Conservation (phyloP, 1,140 invertebrate species). For the Asobara japonica region DNA sequence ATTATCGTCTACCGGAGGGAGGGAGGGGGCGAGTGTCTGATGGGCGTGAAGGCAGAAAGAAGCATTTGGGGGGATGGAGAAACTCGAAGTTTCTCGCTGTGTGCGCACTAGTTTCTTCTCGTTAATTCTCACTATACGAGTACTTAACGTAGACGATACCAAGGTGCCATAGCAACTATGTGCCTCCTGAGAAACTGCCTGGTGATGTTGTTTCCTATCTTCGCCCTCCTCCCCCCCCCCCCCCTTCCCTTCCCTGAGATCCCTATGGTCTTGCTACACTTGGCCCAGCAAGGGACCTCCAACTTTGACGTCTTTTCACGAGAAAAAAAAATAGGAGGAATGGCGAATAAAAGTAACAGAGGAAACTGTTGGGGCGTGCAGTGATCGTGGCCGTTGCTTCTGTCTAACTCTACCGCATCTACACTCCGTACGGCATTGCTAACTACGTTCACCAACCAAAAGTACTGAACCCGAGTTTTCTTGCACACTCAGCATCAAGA, state of each 20-base stretch:
- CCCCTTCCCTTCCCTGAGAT: background rate
- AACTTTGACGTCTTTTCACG: background rate
- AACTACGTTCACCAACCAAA: background rate
- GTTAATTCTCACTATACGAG: conserved; percentile 44
- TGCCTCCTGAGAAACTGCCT: conserved; percentile 43
- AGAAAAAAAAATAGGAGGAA: background rate
- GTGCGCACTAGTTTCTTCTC: conserved; percentile 37
- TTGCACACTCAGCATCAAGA: conserved; percentile 34
- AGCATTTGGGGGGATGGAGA: background rate
- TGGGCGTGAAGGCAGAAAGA: background rate
- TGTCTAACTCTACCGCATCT: background rate
- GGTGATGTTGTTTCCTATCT: conserved; percentile 43
- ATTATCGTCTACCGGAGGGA: too few species aligned
- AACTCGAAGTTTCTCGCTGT: conserved; percentile 1
- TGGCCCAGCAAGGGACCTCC: background rate
- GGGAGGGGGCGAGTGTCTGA: too few species aligned
- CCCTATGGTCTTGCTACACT: background rate
- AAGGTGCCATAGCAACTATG: conserved; percentile 1
- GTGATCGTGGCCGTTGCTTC: background rate
- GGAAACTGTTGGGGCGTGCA: background rate
- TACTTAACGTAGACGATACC: conserved; percentile 38
- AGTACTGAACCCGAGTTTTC: conserved; percentile 39
- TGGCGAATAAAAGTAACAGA: conserved; percentile 8
- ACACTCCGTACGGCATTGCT: too few species aligned
- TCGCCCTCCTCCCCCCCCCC: background rate